Percentiles rank a stretch among this genome's conserved stretches.
Evolutionary conservation across 2,797 vertebrate species (phyloP).

Genomic region (Astyanax mexicanus): DNA sequence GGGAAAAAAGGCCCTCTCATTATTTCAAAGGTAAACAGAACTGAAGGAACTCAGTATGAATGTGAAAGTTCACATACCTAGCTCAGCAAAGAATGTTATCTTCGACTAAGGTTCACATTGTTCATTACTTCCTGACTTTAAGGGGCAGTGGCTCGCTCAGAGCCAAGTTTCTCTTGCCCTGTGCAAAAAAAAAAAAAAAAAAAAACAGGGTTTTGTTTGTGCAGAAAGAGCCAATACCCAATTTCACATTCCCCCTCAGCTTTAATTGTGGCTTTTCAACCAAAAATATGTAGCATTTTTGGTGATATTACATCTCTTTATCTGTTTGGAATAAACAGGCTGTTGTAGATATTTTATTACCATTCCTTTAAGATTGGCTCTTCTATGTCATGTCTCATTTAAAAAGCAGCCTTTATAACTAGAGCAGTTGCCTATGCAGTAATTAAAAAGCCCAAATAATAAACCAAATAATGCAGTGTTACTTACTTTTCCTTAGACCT

Average conservation of each 20-base stretch:
- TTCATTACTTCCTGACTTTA: constrained; percentile 77
- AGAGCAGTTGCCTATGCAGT: too few relatives aligned
- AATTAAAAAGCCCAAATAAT: too few relatives aligned
- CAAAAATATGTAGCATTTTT: too few relatives aligned
- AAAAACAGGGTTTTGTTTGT: constrained; percentile 8
- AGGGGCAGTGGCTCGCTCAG: constrained; percentile 19
- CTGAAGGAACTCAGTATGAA: constrained; percentile 66
- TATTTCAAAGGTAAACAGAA: constrained; percentile 72
- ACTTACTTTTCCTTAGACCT: too few relatives aligned
- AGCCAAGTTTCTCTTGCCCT: constrained; percentile 19
- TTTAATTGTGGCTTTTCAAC: neutral
- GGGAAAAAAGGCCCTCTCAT: constrained; percentile 54
- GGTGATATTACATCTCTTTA: too few relatives aligned
- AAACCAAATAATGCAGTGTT: too few relatives aligned
- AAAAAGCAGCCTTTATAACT: too few relatives aligned
- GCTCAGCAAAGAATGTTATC: constrained; percentile 76
- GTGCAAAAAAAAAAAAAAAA: neutral
- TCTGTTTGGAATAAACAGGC: too few relatives aligned
- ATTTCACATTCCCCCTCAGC: neutral
- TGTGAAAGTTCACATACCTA: constrained; percentile 60
- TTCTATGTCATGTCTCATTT: too few relatives aligned
- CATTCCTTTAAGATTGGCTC: too few relatives aligned
- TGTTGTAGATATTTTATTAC: too few relatives aligned
- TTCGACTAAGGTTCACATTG: constrained; percentile 76
- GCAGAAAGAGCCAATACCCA: neutral